Evolutionary conservation across 2,888 invertebrate species (phyloP), one percentile per base, ranked within the genome.

Genomic region (Megalurothrips usitatus): DNA sequence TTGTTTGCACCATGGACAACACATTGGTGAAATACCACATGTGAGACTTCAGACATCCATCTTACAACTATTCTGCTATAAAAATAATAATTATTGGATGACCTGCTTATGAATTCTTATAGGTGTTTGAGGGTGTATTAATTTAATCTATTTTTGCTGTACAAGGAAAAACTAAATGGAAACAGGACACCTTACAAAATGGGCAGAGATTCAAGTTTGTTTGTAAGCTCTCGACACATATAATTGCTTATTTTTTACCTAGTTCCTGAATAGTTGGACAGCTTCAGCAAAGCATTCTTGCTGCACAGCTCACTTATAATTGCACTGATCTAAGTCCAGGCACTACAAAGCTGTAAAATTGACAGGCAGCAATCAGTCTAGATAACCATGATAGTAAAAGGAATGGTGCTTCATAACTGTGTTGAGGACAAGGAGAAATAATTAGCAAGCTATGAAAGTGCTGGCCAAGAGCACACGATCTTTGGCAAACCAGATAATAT

Each of bases 341-440:
- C 68, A 75, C 8, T 75, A 8, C 23, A 23, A n/a, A 75, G 23
- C 26, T 75, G 11, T 26, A 75, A 75, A 75, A 75, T 75, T 75
- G 68, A 75, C 68, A 75, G 68, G 68, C 68, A n/a, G n/a, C n/a
- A 23, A 26, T 75, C 68, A 75, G 68, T 75, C 68, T 75, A 75
- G 26, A 58, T 58, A 75, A 75, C 68, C 68, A 75, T 26, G 23
- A 75, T 12, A 26, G 26, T 75, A 9, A 75, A 17, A 26, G 68
- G 68, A 75, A 75, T 75, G 68, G 68, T 75, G 68, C 26, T 11
- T 23, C 23, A 23, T 10, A 26, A 23, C 23, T 12, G 26, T 75
- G 26, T 26, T 75, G 26, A 23, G 12, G 12, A 0, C 9, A 75
- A 23, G 3, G 12, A n/a, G 10, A 2, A 1, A 8, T 26, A 0